These are phyloP conservation scores for Saccopteryx leptura DNA, from an alignment of 2,113 vertebrate genomes.

Conservation along the genomic window DNA sequence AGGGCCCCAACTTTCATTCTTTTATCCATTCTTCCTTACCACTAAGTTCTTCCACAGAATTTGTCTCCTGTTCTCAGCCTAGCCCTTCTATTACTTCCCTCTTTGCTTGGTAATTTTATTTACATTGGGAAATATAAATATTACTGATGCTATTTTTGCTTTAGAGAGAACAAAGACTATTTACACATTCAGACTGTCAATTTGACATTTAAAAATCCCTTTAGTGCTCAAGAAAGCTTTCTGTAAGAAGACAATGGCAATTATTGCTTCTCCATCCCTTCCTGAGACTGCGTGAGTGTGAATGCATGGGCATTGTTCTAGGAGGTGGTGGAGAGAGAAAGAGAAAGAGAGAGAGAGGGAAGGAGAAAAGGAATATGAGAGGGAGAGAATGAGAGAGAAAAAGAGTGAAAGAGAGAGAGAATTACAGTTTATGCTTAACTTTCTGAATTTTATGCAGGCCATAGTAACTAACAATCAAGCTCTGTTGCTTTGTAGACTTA, in stretches of 20 bases:
- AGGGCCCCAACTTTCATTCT: neutral
- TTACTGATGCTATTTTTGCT: neutral
- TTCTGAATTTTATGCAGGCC: neutral
- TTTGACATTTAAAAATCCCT: neutral
- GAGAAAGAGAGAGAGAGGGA: too few relatives aligned
- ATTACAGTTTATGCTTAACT: neutral
- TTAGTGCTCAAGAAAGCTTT: neutral
- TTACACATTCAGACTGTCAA: neutral
- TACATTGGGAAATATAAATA: neutral
- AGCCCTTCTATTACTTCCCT: neutral
- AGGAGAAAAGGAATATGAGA: too few relatives aligned
- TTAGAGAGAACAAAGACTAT: neutral
- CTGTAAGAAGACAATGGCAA: neutral
- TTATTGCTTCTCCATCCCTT: neutral
- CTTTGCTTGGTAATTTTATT: neutral
- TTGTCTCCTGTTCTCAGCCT: neutral
- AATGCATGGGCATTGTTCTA: neutral
- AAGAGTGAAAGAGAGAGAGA: neutral
- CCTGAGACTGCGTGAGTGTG: neutral
- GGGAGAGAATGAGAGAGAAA: neutral
- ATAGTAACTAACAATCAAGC: neutral
- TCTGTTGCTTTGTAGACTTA: neutral
- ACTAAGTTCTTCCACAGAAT: neutral
- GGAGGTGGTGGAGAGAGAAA: neutral
- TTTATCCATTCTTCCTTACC: neutral